Base-by-base conservation (phyloP, 2,797 vertebrate species). In the Sphaeramia orbicularis region DNA sequence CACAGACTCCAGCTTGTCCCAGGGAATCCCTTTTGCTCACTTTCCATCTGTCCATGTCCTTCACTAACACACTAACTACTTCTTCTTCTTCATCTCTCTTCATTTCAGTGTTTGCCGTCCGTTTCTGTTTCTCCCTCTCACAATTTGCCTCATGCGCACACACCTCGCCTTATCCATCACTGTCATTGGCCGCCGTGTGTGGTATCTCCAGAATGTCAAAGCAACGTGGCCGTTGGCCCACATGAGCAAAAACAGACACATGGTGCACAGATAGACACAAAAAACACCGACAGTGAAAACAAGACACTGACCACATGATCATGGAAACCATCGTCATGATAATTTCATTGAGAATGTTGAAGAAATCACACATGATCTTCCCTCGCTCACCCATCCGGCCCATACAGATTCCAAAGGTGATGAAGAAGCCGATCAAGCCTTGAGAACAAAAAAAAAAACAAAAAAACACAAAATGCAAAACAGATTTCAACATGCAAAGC, bases 371-470 rank as follows among this genome's bases (percentile, higher is more conserved):
- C 95, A 96, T 95, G 77, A 94, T 13, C 47, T 91, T 94, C 10
- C 94, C 95, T 2, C 93, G 91, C 72, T 95, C 95, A 6, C 95
- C 94, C 95, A 96, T 95, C 80, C 93, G 91, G 44, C 95, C 87
- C 94, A 96, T 95, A 80, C 91, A 95, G 74, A 96, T 92, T 4
- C 95, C 95, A 27, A 96, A 96, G 19, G 95, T 89, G 79, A 96
- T 95, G 90, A 96, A 96, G 90, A 96, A 96, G n/a, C 95, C 95
- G 9, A 96, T 96, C 76, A 96, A 80, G 30, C 95, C 95, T 96
- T 55, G 24, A 61, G 27, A 27, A 24, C 4, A 24, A 35, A 63
- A 52, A 87, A 21, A 79, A 19, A 24, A 9, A 6, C 53, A 50
- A 37, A 62, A 45, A 45, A 18, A 36, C 36, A 4, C 14, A n/a